Base-by-base conservation (phyloP, 2,888 invertebrate genomes). In the Meiosimyza platycephala region DNA sequence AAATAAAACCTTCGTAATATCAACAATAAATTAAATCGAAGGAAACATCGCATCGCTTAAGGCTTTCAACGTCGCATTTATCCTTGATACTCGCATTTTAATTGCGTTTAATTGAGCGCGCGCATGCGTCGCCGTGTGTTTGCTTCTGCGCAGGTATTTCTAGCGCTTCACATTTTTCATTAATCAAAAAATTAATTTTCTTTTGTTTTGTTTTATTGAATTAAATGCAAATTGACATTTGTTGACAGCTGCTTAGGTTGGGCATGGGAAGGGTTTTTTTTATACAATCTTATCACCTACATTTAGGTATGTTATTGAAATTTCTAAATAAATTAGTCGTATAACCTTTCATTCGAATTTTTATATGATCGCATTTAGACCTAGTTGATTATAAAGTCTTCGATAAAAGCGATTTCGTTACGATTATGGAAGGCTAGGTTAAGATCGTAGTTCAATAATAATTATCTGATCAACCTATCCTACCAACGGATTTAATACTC, bases 131-230 rank as follows among this genome's bases (percentile, higher is more conserved):
- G 33, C 40, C 6, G 6, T 40, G 40, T 9, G 6, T 33, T 11
- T 63, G 12, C 50, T 50, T 64, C 22, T 64, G 51, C 54, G 66
- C 66, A 52, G 54, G 66, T 40, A 52, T 66, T 52, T 54, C 28
- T 12, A 66, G 18, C 54, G 54, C 52, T 66, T 55, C n/a, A 12
- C 9, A n/a, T 40, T 9, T 40, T 40, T 40, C 9, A 40, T 40
- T 40, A 9, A 40, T 40, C 40, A 40, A 40, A 40, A 6, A 40
- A 40, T 7, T 40, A 1, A 40, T 7, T 22, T 22, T 15, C n/a
- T 63, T 54, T 40, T 12, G 40, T 33, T 18, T 12, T 28, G 28
- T 28, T 40, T 40, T 40, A 22, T 65, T 50, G 33, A 65, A 28
- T 52, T 52, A 52, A 52, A 65, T 65, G 11, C 51, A 65, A 51